Evolutionary conservation across 92 coral and sea anemone species (phyloP), one percentile per base, ranked within the genome.

Genomic region (Palythoa caribaeorum): DNA sequence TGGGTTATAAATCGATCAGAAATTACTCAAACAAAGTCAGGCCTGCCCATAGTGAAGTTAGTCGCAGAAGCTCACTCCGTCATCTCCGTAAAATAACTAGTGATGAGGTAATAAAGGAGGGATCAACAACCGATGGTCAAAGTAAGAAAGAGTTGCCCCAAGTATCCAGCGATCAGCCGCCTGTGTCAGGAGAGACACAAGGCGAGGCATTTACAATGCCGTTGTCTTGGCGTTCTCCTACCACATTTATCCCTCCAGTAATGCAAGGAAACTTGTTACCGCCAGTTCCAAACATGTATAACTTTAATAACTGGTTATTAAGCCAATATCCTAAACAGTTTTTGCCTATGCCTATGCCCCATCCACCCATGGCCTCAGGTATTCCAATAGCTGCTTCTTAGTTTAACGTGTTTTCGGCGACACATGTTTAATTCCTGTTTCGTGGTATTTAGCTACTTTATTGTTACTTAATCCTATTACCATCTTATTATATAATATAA

Each of bases 281-380:
- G 44, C 74, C 48, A 44, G 48, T 3, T 44, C 48, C 6, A 44
- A 44, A 44, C 48, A 44, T 44, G 48, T 44, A 3, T 44, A 3
- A 44, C 6, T 44, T 44, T 44, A 44, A 44, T 44, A 44, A 44
- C 48, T 44, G 48, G 48, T 6, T 44, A 3, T 3, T 6, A 44
- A 44, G 48, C 48, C 6, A 44, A 44, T 70, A 70, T 70, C 44
- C 40, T 40, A 70, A 15, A 70, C 74, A 70, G 40, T 70, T 13
- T 70, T 20, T 70, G 40, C 44, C 38, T 5, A 70, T 70, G 74
- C 13, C 74, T 5, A 28, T 70, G 40, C 74, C 44, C 74, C 74
- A 70, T 9, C 74, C 44, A 15, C 74, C 74, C 12, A 70, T 28
- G 74, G 62, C 62, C 62, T 9, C 74, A 35, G 74, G 74, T 70